Evolutionary conservation across 2,888 invertebrate species (phyloP), one percentile per base, ranked within the genome.

Genomic region (Alloplasta piceator): DNA sequence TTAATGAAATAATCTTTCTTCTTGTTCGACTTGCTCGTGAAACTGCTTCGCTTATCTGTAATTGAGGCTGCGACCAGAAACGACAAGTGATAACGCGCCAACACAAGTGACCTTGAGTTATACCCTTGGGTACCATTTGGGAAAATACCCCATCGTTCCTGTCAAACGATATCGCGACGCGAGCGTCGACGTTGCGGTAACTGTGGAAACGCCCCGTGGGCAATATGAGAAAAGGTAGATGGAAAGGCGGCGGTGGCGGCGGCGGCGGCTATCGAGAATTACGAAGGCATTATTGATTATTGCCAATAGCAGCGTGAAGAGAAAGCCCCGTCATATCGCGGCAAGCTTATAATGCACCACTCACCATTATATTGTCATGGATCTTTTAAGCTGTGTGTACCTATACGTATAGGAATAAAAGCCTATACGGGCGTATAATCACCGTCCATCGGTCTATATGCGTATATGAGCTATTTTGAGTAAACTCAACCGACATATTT

Each of bases 271-370:
- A 70, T 43, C 38, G 66, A 71, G 58, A 66, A 78, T 78, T 72
- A 72, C 71, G 56, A 58, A 48, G 58, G 66, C 58, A 78, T 78
- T 78, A 78, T 78, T 78, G 77, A 78, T 78, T 78, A 78, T 70
- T 71, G 71, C 58, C 58, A 52, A 78, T 66, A 61, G 63, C 12
- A 36, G 60, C 48, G 41, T 38, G 41, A 12, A 72, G 41, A 55
- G 26, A 50, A 67, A 75, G 16, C 67, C 10, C 43, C 46, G 48
- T 67, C 39, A 66, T 50, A 58, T 70, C 43, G 58, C 14, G 52
- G 48, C 10, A 16, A 60, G 74, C 58, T 66, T 58, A 66, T 60
- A 66, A 64, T 71, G 64, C 71, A 50, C 41, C 50, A 71, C 41
- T 60, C 77, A 64, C 48, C 36, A 36, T 52, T 48, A 38, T 14